Base-by-base conservation (phyloP, 2,888 invertebrate species). In the Caenorhabditis sinica region DNA sequence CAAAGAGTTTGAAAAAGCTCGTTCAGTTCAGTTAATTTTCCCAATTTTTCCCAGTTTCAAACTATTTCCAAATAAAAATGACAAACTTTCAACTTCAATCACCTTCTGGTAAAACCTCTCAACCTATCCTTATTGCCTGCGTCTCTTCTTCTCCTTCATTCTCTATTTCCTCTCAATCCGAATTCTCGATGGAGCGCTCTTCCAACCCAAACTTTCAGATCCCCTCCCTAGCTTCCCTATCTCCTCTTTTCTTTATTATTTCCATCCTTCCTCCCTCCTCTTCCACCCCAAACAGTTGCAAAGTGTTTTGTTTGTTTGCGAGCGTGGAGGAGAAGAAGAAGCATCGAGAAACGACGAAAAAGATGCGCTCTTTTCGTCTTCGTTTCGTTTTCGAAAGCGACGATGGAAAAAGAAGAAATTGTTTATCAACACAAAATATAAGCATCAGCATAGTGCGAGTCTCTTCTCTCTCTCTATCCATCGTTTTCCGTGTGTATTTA, bases 391-490 rank as follows among this genome's bases (percentile, higher is more conserved):
- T 36, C 17, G 23, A 11, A 61, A 2, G 58, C 13, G n/a, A n/a
- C n/a, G n/a, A n/a, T n/a, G n/a, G n/a, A n/a, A n/a, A n/a, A n/a
- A n/a, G n/a, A 23, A 30, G 53, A 72, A 72, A 80, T 80, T 80
- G 80, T 80, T 80, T 80, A 80, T 80, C 80, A 80, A 72, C 80
- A 79, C 28, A 72, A 66, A 69, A 69, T 68, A 69, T 8, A 65
- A 53, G n/a, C n/a, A n/a, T n/a, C 25, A 49, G 61, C 53, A 9
- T 63, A 23, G 9, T 56, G 17, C 68, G 43, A 33, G 25, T 43
- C 45, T 36, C 20, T 30, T 49, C 56, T 63, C 25, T 51, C 30
- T 28, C 51, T 25, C 51, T 11, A n/a, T 13, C 36, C 28, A 36
- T 20, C 49, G 30, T 49, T 33, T 61, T 69, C 60, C 60, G 60